These are phyloP conservation scores for Marisa cornuarietis DNA, from an alignment of 1,140 invertebrate species.

Conservation along the genomic window DNA sequence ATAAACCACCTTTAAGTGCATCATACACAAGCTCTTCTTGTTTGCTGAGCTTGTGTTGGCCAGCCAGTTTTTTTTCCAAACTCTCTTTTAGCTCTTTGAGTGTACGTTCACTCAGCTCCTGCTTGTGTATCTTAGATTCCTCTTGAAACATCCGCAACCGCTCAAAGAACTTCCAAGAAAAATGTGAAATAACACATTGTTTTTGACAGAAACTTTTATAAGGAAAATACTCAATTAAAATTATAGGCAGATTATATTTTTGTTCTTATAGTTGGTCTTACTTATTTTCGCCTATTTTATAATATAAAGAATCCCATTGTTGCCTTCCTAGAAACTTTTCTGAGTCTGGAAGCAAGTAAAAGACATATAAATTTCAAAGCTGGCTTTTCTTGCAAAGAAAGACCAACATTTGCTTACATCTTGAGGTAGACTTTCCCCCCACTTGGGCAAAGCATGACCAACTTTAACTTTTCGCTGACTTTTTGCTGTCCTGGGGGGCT, in stretches of 20 bases:
- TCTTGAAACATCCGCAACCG: constrained; percentile 52
- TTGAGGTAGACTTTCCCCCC: constrained; percentile 49
- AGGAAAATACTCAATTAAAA: not conserved
- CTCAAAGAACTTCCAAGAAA: constrained; percentile 52
- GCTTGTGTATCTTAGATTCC: constrained; percentile 45
- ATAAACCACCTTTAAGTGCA: constrained; percentile 50
- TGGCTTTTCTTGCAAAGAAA: not conserved
- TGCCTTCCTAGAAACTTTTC: no score
- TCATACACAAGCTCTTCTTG: constrained; percentile 50
- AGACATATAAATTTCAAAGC: not conserved
- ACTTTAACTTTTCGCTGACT: constrained; percentile 40
- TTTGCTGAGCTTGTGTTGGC: constrained; percentile 53
- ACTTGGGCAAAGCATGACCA: constrained; percentile 43
- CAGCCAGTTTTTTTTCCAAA: constrained; percentile 57
- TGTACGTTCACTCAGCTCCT: constrained; percentile 48
- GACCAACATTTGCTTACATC: constrained; percentile 44
- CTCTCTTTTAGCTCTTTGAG: constrained; percentile 46
- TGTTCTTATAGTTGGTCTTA: no score
- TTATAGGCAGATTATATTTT: not conserved
- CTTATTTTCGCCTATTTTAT: no score
- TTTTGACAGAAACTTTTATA: not conserved
- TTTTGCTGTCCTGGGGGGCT: constrained; percentile 31
- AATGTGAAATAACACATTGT: not conserved
- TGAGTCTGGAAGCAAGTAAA: no score
- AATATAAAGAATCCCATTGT: no score